phyloP scores from a whole-genome alignment of 2,113 vertebrate genomes.

The Lanius ludovicianus region DNA sequence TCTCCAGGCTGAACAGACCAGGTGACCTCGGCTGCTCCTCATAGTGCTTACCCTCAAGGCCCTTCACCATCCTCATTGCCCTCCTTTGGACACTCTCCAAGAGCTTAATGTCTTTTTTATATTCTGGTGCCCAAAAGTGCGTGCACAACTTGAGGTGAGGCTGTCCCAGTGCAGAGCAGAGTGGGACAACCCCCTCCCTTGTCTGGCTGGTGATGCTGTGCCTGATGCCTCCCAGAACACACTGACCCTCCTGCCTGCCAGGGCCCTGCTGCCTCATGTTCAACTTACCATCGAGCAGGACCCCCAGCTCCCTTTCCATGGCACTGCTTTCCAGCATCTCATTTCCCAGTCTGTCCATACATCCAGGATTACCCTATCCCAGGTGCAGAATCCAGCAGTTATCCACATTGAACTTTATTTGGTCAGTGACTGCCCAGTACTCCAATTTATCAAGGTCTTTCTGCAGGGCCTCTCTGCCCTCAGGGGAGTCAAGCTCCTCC shows the following conservation, averaged over 20 bases:
- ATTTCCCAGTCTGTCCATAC: neutral
- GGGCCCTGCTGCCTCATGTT: neutral
- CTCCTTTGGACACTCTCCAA: neutral
- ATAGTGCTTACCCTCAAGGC: accelerated
- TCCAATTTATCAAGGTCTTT: neutral
- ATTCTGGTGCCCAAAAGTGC: accelerated
- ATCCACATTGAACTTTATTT: neutral
- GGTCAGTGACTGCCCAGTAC: neutral
- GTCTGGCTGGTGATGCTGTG: accelerated
- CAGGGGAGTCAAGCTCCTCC: neutral
- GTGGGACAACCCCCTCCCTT: neutral
- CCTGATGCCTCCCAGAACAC: neutral
- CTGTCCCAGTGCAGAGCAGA: accelerated
- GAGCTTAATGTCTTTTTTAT: neutral
- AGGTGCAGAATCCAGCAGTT: neutral
- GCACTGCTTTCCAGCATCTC: too few relatives aligned
- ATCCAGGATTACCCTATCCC: neutral
- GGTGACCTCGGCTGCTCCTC: neutral
- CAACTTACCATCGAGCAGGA: accelerated
- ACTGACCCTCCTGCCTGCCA: neutral
- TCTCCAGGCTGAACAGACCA: neutral
- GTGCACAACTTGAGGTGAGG: accelerated
- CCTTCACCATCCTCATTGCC: accelerated
- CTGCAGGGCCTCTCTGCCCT: neutral
- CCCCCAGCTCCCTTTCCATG: neutral